phyloP scores from a whole-genome alignment of 2,113 vertebrate genomes.

The Cottus gobio region DNA sequence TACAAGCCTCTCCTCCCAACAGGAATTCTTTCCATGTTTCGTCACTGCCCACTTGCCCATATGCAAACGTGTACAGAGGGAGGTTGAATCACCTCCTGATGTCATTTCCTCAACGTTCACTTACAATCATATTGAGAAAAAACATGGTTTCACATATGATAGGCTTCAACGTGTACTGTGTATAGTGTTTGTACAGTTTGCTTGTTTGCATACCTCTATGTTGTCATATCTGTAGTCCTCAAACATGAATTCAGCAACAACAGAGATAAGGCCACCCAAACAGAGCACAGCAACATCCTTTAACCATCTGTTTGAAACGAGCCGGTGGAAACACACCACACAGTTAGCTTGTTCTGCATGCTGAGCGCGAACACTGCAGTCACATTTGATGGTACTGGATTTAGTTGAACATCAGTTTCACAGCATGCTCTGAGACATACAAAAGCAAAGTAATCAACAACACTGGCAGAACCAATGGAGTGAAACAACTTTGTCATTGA shows the following conservation, averaged over 20 bases:
- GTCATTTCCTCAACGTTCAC: slow-evolving; percentile 78
- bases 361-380: slow-evolving; percentile 25
- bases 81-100: slow-evolving; percentile 72
- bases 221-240: slow-evolving; percentile 11
- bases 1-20: slow-evolving; percentile 75
- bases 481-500: slow-evolving; percentile 34
- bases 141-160: slow-evolving; percentile 36
- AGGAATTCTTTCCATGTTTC: slow-evolving; percentile 82
- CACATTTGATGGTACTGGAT: slow-evolving; percentile 35
- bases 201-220: background rate
- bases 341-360: slow-evolving; percentile 10
- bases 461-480: slow-evolving; percentile 19
- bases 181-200: background rate
- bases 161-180: slow-evolving; percentile 9
- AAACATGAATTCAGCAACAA: background rate
- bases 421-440: slow-evolving; percentile 34
- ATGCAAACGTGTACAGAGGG: slow-evolving; percentile 56
- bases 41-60: slow-evolving; percentile 74
- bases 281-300: slow-evolving; percentile 25
- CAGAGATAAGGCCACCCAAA: slow-evolving; percentile 39
- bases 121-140: slow-evolving; percentile 62
- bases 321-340: slow-evolving; percentile 13
- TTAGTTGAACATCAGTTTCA: slow-evolving; percentile 39
- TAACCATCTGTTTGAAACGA: slow-evolving; percentile 5
- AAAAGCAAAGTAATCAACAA: slow-evolving; percentile 25